Evolutionary conservation across 2,888 invertebrate genomes (phyloP).

Genomic region (Globia sparganii): DNA sequence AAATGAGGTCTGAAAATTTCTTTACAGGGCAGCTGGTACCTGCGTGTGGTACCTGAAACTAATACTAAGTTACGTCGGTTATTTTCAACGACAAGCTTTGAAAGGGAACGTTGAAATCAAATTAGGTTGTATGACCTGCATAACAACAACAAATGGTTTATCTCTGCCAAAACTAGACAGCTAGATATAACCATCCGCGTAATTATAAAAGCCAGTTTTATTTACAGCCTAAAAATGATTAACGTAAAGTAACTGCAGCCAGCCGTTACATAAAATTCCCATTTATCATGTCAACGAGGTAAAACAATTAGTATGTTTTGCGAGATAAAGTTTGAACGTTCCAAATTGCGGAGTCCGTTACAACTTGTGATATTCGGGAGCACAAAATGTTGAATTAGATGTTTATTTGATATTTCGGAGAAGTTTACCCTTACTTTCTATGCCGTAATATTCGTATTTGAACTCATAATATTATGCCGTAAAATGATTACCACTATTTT

Average conservation of each 20-base stretch:
- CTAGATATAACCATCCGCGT: neutral
- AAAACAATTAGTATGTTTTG: conserved; percentile 67
- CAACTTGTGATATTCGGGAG: conserved; percentile 58
- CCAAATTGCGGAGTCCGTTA: conserved; percentile 62
- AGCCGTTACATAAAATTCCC: conserved; percentile 60
- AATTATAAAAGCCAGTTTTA: conserved; percentile 19
- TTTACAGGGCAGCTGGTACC: neutral
- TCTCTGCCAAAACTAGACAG: conserved; percentile 5
- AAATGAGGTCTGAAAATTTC: neutral
- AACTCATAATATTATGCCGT: conserved; percentile 34
- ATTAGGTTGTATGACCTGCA: neutral
- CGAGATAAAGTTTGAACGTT: conserved; percentile 59
- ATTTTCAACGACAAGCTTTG: neutral
- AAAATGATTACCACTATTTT: conserved; percentile 53
- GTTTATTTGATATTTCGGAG: conserved; percentile 64
- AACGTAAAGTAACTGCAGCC: conserved; percentile 49
- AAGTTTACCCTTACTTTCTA: conserved; percentile 53
- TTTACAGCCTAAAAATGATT: conserved; percentile 41
- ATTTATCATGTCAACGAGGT: conserved; percentile 66
- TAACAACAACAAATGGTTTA: neutral
- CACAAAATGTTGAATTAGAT: conserved; percentile 62
- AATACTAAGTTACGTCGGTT: neutral
- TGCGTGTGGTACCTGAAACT: neutral
- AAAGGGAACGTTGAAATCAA: neutral
- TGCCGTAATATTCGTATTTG: conserved; percentile 42